A percentile compares a stretch with the other conserved stretches of the same genome.
phyloP scores from a whole-genome alignment of 2,797 vertebrate species.

The Pantherophis vulpinus region DNA sequence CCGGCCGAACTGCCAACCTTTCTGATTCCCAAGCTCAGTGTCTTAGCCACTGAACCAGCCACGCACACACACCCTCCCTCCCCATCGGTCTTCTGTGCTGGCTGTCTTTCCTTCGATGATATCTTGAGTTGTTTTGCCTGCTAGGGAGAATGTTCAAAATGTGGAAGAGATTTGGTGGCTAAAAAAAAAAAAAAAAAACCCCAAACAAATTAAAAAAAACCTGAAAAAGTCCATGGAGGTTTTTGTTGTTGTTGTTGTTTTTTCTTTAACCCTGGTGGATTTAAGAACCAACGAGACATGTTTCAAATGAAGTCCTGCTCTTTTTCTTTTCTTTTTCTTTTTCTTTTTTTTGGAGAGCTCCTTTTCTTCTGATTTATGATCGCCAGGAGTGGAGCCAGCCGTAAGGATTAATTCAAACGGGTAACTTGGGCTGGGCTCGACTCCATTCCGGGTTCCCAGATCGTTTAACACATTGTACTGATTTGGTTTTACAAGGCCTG shows the following conservation, averaged over 20 bases:
- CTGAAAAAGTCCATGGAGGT: too few relatives aligned
- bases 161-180: neutral
- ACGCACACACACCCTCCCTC: too few relatives aligned
- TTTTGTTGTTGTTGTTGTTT: too few relatives aligned
- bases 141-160: too few relatives aligned
- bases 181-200: neutral
- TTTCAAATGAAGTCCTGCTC: neutral
- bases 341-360: neutral
- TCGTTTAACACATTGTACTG: neutral
- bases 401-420: neutral
- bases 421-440: neutral
- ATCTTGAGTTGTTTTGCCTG: neutral
- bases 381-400: neutral
- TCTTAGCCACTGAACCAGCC: too few relatives aligned
- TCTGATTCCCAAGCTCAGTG: too few relatives aligned
- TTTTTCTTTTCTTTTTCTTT: too few relatives aligned
- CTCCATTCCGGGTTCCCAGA: constrained; percentile 10
- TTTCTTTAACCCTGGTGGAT: neutral
- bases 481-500: neutral
- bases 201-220: neutral
- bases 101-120: neutral
- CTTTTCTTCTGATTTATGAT: neutral
- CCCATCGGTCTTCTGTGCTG: neutral
- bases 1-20: too few relatives aligned
- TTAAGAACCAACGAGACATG: neutral